Conservation (phyloP, 2,797 vertebrate species). For the Acanthurus lineatus region DNA sequence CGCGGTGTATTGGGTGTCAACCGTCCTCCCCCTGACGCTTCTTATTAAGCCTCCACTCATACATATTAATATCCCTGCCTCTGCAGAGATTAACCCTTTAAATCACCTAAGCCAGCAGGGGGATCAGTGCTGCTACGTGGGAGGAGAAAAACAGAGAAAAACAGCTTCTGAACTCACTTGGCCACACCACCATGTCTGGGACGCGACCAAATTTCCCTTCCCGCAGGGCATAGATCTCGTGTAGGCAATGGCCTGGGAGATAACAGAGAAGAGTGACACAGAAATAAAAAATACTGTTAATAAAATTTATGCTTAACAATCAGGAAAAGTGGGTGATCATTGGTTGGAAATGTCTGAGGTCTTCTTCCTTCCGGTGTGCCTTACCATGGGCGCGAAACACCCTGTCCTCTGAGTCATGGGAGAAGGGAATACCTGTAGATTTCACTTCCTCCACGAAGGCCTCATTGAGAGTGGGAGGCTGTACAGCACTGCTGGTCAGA, state of each 20-base stretch:
- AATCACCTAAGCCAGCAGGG: constrained; percentile 62
- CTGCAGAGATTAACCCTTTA: constrained; percentile 83
- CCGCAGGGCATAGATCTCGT: constrained; percentile 97
- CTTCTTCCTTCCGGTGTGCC: constrained; percentile 35
- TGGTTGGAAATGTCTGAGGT: background rate
- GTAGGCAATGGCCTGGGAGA: constrained; percentile 94
- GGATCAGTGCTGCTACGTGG: constrained; percentile 48
- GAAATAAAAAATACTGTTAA: background rate
- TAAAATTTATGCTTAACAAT: constrained; percentile 14
- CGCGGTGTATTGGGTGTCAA: constrained; percentile 75
- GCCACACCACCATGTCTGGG: constrained; percentile 98
- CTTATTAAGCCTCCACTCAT: constrained; percentile 85
- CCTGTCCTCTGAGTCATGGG: constrained; percentile 93
- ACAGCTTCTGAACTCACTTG: constrained; percentile 88
- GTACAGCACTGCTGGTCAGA: constrained; percentile 89
- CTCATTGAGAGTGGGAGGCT: constrained; percentile 90
- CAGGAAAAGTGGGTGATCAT: background rate
- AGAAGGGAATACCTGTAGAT: constrained; percentile 90
- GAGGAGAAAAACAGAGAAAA: constrained; percentile 46
- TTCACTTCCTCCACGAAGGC: constrained; percentile 93
- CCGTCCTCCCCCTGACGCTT: constrained; percentile 74
- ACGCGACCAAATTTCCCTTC: constrained; percentile 95
- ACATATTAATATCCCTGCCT: constrained; percentile 84
- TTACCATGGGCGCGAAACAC: constrained; percentile 96
- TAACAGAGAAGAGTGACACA: constrained; percentile 16